Evolutionary conservation across 37 sponge, comb jelly and placozoan species (phyloP), one percentile per base, ranked within the genome.

Genomic region (Ianthella basta): DNA sequence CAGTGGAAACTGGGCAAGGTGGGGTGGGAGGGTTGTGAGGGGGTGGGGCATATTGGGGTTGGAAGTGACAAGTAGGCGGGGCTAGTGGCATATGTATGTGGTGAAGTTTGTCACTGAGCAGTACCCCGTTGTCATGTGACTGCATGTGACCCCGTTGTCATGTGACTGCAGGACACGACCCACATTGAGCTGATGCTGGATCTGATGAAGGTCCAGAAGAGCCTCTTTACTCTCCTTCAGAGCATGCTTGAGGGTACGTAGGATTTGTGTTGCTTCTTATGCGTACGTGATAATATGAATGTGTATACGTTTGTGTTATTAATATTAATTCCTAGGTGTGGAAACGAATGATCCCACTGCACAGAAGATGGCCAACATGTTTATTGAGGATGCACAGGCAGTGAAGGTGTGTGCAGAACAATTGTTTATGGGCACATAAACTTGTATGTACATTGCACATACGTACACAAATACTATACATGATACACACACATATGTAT

Each of bases 241-340:
- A 75, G 90, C 64, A 88, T 97, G 93, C 82, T 97, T 50, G 97
- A 97, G 82, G 97, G 97, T 88, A 55, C n/a, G n/a, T n/a, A 33
- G 15, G 35, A 34, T 18, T 29, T 70, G 72, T 21, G 37, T 6
- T 13, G 30, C 4, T 36, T 27, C 4, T 35, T 66, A 66, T 83
- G 54, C 66, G 36, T 18, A 29, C 5, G 23, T 53, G 1, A 8
- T 53, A 53, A 44, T n/a, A 50, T 50, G 79, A 33, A 10, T 79
- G 56, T 83, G 30, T 38, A 24, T 44, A 35, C 3, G 0, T 34
- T 23, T 83, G 35, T 65, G 50, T 1, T 67, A 23, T 66, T 20
- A 21, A 70, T 70, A 34, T 16, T 20, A 34, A n/a, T 70, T 70
- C 34, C 20, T 39, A 92, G 89, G 90, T 25, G 85, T 74, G 83